A percentile compares a stretch with the other conserved stretches of the same genome.
These are phyloP conservation scores for Edolisoma coerulescens DNA, from an alignment of 2,113 vertebrate genomes.

Conservation along the genomic window DNA sequence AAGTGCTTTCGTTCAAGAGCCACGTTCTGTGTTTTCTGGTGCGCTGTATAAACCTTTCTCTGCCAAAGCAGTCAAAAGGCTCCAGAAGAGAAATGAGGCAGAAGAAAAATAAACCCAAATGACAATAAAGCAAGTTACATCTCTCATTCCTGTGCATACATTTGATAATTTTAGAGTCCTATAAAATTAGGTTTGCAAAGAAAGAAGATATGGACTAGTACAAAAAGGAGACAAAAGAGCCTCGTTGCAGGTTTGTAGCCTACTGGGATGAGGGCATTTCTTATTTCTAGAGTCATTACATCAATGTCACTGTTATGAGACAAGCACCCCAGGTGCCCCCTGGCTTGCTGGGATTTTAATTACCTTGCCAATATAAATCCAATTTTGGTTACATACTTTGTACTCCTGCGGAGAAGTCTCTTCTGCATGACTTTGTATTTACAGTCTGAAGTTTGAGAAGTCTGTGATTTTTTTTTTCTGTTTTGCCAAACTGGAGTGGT, in stretches of 20 bases:
- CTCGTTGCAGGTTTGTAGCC: background rate
- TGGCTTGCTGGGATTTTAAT: constrained; percentile 18
- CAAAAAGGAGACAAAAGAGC: background rate
- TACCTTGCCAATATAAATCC: background rate
- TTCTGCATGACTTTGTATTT: background rate
- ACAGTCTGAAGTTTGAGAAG: background rate
- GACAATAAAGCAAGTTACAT: background rate
- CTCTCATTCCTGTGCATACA: background rate
- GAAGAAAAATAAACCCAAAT: background rate
- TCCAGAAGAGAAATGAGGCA: background rate
- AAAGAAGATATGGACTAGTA: background rate
- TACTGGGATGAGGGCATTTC: background rate
- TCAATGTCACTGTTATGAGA: background rate
- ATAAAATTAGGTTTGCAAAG: background rate
- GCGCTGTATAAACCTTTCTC: background rate
- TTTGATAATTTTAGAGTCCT: background rate
- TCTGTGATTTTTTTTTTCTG: background rate
- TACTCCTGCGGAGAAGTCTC: background rate
- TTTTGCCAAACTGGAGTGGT: background rate
- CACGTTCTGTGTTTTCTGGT: background rate
- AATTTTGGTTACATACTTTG: background rate
- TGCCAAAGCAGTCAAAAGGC: background rate
- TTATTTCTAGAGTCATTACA: background rate
- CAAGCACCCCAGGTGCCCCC: background rate
- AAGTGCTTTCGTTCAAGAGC: background rate